phyloP scores from a whole-genome alignment of 1,140 invertebrate species.

The Frieseomelitta varia region DNA sequence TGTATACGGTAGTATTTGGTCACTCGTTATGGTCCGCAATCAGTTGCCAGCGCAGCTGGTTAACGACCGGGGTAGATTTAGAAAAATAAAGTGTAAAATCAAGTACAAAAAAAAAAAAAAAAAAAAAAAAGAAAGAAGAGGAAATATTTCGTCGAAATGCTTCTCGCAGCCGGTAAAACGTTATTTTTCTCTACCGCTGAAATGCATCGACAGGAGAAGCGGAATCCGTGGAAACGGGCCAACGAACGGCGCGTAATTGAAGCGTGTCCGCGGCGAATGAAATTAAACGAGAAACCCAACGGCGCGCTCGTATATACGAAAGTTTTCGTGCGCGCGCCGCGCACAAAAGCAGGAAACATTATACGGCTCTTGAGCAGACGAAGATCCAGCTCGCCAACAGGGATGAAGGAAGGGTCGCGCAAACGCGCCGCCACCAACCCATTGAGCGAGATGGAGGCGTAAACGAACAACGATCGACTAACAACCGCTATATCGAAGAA shows the following conservation, averaged over 20 bases:
- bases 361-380: conserved; percentile 24
- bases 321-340: not conserved
- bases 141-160: too few species aligned
- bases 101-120: too few species aligned
- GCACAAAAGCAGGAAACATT: conserved; percentile 43
- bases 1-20: too few species aligned
- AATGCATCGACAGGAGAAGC: not conserved
- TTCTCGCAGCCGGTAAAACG: too few species aligned
- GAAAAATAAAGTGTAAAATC: too few species aligned
- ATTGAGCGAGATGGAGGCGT: not conserved
- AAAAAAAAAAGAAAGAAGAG: too few species aligned
- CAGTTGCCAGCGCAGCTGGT: too few species aligned
- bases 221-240: not conserved
- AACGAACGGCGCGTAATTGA: conserved; percentile 13
- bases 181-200: too few species aligned
- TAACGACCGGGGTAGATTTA: too few species aligned
- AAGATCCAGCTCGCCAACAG: conserved; percentile 27
- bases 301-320: conserved; percentile 17
- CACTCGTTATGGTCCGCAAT: too few species aligned
- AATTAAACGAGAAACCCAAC: conserved; percentile 30
- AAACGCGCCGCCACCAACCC: not conserved
- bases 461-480: not conserved
- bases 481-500: not conserved
- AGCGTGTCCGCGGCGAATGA: conserved; percentile 14
- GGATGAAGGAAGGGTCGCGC: conserved; percentile 15